Evolutionary conservation across 2,888 invertebrate genomes (phyloP).

Genomic region (Eurytoma californica): DNA sequence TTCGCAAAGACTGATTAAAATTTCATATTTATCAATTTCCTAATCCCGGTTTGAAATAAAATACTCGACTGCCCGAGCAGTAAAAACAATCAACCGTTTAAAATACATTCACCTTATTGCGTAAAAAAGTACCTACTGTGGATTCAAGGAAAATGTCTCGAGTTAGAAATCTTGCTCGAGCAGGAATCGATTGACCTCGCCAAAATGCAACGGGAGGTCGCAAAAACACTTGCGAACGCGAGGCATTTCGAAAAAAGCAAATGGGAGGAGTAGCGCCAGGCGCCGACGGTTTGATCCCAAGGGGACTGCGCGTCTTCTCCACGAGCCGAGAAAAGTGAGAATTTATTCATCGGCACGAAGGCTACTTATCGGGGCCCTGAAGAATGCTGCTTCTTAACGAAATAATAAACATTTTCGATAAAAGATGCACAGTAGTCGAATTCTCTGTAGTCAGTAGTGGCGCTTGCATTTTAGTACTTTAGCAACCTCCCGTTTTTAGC

Average conservation of each 20-base stretch:
- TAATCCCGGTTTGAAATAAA: too few relatives aligned
- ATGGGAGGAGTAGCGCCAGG: not conserved
- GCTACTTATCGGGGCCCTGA: slow-evolving; percentile 24
- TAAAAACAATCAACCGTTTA: too few relatives aligned
- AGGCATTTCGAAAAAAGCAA: not conserved
- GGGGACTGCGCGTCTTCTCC: not conserved
- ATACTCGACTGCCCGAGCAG: too few relatives aligned
- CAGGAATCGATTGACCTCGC: too few relatives aligned
- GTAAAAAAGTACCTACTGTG: too few relatives aligned
- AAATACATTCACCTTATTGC: too few relatives aligned
- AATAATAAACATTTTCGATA: slow-evolving; percentile 57
- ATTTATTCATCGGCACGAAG: not conserved
- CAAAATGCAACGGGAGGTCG: not conserved
- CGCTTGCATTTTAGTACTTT: slow-evolving; percentile 19
- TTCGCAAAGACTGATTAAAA: too few relatives aligned
- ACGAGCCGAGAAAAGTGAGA: not conserved
- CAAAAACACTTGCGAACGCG: not conserved
- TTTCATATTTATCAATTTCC: too few relatives aligned
- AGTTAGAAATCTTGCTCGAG: too few relatives aligned
- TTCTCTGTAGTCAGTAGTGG: not conserved
- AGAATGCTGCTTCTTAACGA: slow-evolving; percentile 54
- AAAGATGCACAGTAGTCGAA: not conserved
- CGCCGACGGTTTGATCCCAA: slow-evolving; percentile 2
- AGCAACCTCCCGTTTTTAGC: not conserved
- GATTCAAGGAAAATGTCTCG: too few relatives aligned